These are phyloP conservation scores for Vulpes vulpes DNA, from an alignment of 2,113 vertebrate species.

Conservation along the genomic window DNA sequence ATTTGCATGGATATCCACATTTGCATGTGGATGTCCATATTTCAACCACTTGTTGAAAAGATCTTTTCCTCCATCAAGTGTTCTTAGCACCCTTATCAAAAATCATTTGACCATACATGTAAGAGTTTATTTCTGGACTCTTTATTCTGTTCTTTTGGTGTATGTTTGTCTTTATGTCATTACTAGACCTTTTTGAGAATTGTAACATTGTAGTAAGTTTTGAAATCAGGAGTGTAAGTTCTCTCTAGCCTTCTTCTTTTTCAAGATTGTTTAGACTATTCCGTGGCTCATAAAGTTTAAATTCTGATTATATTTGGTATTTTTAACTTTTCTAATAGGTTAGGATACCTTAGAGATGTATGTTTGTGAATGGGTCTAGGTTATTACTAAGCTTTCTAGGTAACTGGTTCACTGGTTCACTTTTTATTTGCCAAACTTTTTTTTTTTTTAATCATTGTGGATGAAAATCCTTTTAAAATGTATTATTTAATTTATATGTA, in stretches of 20 bases:
- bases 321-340: background rate
- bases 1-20: background rate
- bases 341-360: background rate
- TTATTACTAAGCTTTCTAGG: background rate
- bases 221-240: background rate
- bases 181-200: background rate
- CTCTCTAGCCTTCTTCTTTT: background rate
- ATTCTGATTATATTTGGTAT: background rate
- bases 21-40: background rate
- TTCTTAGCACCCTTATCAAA: background rate
- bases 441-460: background rate
- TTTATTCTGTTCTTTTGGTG: background rate
- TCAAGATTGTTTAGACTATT: background rate
- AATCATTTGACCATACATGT: background rate
- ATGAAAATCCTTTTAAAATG: conserved; percentile 28
- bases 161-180: background rate
- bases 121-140: background rate
- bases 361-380: background rate
- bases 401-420: background rate
- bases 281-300: background rate
- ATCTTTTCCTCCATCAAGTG: background rate
- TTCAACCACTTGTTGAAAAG: background rate
- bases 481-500: background rate
- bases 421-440: background rate
- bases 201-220: background rate